Percentiles rank a stretch among this genome's conserved stretches.
These are phyloP conservation scores for Sinocyclocheilus anshuiensis DNA, from an alignment of 2,113 vertebrate genomes.

Conservation along the genomic window DNA sequence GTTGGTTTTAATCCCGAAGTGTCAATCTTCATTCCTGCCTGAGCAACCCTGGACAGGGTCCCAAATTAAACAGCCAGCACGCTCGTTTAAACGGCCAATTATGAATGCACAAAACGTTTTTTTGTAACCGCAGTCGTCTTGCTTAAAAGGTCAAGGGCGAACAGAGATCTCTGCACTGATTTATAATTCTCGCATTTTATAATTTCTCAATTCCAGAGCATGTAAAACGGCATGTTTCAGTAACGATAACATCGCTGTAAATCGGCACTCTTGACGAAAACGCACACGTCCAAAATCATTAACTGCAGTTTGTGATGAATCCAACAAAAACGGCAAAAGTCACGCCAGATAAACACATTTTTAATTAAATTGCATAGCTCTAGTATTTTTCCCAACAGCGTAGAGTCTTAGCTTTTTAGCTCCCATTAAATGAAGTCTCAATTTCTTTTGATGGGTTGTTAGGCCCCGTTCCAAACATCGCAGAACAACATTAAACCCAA, in stretches of 20 bases:
- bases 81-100: conserved; percentile 20
- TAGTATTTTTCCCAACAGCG: conserved; percentile 25
- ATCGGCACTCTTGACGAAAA: neutral
- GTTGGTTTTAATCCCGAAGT: conserved; percentile 66
- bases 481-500: conserved; percentile 12
- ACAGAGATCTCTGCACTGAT: neutral
- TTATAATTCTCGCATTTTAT: neutral
- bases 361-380: conserved; percentile 51
- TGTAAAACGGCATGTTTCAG: conserved; percentile 19
- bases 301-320: neutral
- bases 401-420: conserved; percentile 38
- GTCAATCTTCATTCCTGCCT: conserved; percentile 68
- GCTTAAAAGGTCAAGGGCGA: neutral
- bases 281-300: conserved; percentile 1
- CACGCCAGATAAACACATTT: conserved; percentile 44
- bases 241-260: neutral
- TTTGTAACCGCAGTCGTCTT: neutral
- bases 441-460: conserved; percentile 42
- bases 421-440: conserved; percentile 47
- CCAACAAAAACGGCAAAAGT: conserved; percentile 41
- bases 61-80: conserved; percentile 61
- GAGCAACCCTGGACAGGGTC: conserved; percentile 64
- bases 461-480: conserved; percentile 43
- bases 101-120: neutral
- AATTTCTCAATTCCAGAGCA: neutral